A percentile compares a stretch with the other conserved stretches of the same genome.
Evolutionary conservation across 2,888 invertebrate genomes (phyloP).

Genomic region (Stenoptilia bipunctidactyla): DNA sequence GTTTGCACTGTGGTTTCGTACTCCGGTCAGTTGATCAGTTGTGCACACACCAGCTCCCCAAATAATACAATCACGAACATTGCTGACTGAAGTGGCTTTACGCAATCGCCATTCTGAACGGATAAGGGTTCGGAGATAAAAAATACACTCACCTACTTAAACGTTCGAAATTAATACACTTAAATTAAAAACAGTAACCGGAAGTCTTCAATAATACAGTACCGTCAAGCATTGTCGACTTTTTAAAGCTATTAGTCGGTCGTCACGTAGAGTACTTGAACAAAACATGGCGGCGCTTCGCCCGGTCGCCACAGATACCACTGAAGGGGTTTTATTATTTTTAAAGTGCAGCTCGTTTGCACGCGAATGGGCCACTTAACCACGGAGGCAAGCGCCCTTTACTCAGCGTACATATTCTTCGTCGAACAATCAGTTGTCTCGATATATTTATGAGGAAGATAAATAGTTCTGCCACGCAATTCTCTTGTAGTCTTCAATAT

Average conservation of each 20-base stretch:
- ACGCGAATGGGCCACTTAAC: slow-evolving; percentile 72
- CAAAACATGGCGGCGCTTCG: slow-evolving; percentile 8
- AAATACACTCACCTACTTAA: no score
- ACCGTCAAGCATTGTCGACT: slow-evolving; percentile 6
- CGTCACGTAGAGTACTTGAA: slow-evolving; percentile 3
- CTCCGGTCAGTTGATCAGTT: slow-evolving; percentile 47
- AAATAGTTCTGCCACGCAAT: slow-evolving; percentile 61
- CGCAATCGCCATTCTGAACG: no score
- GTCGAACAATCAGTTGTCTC: slow-evolving; percentile 37
- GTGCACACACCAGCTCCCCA: slow-evolving; percentile 36
- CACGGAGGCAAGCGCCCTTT: slow-evolving; percentile 53
- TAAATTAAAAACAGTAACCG: slow-evolving; percentile 4
- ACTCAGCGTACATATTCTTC: slow-evolving; percentile 37
- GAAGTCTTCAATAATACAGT: slow-evolving; percentile 5
- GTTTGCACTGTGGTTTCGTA: slow-evolving; percentile 33
- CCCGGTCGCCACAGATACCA: slow-evolving; percentile 25
- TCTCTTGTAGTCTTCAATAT: slow-evolving; percentile 33
- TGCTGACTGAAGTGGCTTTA: no score
- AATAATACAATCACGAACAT: slow-evolving; percentile 38
- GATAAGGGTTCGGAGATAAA: no score
- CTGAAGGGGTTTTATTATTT: slow-evolving; percentile 66
- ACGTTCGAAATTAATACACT: not conserved
- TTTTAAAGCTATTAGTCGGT: slow-evolving; percentile 13
- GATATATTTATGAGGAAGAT: slow-evolving; percentile 53
- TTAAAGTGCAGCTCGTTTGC: slow-evolving; percentile 70